A percentile compares a stretch with the other conserved stretches of the same genome.
Conservation (phyloP, 1,140 invertebrate genomes). For the Scaptomyza hsui region DNA sequence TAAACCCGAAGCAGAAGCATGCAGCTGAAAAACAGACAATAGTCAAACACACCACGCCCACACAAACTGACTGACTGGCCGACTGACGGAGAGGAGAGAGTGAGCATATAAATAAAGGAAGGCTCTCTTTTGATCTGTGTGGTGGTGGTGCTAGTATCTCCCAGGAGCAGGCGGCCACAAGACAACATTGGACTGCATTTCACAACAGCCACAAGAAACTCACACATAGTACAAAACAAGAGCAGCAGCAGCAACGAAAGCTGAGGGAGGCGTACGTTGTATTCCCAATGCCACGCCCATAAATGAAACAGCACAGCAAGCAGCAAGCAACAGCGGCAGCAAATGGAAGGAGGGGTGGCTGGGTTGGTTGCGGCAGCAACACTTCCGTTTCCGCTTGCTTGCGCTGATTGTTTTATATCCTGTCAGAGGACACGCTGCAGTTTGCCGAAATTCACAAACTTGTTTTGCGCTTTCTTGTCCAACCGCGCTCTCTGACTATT, state of each 20-base stretch:
- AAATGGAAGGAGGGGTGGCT: background rate
- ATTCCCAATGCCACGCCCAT: slow-evolving; percentile 2
- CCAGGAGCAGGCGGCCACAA: slow-evolving; percentile 38
- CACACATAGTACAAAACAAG: background rate
- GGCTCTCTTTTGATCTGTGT: background rate
- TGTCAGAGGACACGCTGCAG: slow-evolving; percentile 72
- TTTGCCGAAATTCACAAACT: slow-evolving; percentile 72
- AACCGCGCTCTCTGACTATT: slow-evolving; percentile 36
- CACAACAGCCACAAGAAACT: slow-evolving; percentile 46
- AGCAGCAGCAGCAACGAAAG: background rate
- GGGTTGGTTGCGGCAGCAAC: slow-evolving; percentile 34
- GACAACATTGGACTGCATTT: slow-evolving; percentile 68
- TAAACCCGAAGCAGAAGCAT: slow-evolving; percentile 63
- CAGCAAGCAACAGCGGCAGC: background rate
- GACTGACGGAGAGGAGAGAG: no score
- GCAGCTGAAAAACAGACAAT: slow-evolving; percentile 50
- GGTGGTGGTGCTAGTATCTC: slow-evolving; percentile 1
- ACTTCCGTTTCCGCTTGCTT: slow-evolving; percentile 82
- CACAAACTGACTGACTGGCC: slow-evolving; percentile 15
- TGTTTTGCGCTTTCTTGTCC: slow-evolving; percentile 74
- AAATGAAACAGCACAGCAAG: slow-evolving; percentile 1
- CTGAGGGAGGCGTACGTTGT: slow-evolving; percentile 1
- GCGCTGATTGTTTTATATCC: slow-evolving; percentile 83
- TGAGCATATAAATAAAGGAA: background rate
- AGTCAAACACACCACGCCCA: slow-evolving; percentile 51